Evolutionary conservation across 1,140 invertebrate species (phyloP).

Genomic region (Leptinotarsa defecta): DNA sequence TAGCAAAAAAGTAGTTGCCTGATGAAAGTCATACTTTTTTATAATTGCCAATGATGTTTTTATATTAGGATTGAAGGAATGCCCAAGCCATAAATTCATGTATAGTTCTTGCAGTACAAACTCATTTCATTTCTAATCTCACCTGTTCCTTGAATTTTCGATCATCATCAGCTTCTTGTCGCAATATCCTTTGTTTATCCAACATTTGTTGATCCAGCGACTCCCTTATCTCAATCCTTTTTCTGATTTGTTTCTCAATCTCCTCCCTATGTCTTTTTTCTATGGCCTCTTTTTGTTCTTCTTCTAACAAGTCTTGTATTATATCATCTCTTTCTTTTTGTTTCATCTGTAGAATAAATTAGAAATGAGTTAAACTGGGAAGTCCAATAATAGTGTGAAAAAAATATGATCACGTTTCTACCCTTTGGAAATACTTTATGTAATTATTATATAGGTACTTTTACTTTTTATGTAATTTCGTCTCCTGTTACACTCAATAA

Average conservation of each 20-base stretch:
- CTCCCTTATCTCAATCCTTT: constrained; percentile 42
- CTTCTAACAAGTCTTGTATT: constrained; percentile 47
- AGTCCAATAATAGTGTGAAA: neutral
- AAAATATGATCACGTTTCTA: too few species aligned
- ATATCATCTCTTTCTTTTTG: constrained; percentile 52
- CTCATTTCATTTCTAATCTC: too few species aligned
- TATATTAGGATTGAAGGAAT: too few species aligned
- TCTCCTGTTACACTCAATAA: too few species aligned
- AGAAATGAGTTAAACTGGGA: neutral
- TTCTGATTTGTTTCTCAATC: constrained; percentile 47
- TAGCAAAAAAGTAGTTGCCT: too few species aligned
- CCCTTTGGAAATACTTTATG: too few species aligned
- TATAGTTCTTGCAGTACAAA: too few species aligned
- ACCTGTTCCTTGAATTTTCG: constrained; percentile 49
- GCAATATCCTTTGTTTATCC: constrained; percentile 44
- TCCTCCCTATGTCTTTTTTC: constrained; percentile 43
- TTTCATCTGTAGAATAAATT: constrained; percentile 39
- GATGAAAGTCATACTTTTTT: too few species aligned
- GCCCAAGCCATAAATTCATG: too few species aligned
- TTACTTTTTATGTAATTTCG: too few species aligned
- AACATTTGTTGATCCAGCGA: constrained; percentile 45
- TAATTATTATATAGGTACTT: too few species aligned
- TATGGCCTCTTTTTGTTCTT: constrained; percentile 47
- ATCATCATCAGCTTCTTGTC: constrained; percentile 46
- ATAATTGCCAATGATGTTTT: too few species aligned